phyloP scores from a whole-genome alignment of 1,140 invertebrate genomes.

The Parapsyche elsis region DNA sequence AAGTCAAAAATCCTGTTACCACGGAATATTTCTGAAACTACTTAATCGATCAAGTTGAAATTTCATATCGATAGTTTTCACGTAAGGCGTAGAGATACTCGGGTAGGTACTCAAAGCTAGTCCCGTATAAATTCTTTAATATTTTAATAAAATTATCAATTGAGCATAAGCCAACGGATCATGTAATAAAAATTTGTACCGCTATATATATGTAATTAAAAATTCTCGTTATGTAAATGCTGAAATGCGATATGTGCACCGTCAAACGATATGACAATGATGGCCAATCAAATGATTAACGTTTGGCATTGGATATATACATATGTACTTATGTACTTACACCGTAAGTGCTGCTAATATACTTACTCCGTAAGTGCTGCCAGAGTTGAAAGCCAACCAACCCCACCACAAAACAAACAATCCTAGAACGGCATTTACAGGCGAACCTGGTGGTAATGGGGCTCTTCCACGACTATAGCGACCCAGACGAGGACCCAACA shows the following conservation, averaged over 20 bases:
- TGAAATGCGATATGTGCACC: not conserved
- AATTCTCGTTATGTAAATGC: not conserved
- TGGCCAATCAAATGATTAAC: not conserved
- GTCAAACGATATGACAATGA: not conserved
- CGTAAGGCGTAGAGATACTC: too few relatives aligned
- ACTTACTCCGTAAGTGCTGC: slow-evolving; percentile 83
- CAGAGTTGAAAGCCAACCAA: slow-evolving; percentile 94
- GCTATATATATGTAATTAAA: not conserved
- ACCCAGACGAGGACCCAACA: slow-evolving; percentile 90
- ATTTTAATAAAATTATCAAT: too few relatives aligned
- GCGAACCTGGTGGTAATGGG: slow-evolving; percentile 84
- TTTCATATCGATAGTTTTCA: too few relatives aligned
- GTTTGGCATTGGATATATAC: not conserved
- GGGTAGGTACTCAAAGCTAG: too few relatives aligned
- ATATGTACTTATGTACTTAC: too few relatives aligned
- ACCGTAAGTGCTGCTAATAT: slow-evolving; percentile 85
- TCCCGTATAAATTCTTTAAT: too few relatives aligned
- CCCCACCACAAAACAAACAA: slow-evolving; percentile 96
- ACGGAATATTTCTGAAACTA: too few relatives aligned
- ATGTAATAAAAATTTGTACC: not conserved
- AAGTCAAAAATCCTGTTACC: too few relatives aligned
- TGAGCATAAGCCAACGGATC: too few relatives aligned
- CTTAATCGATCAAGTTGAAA: too few relatives aligned
- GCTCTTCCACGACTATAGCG: slow-evolving; percentile 82
- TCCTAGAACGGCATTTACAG: slow-evolving; percentile 91